These are phyloP conservation scores for Gorsachius goisagi DNA, from an alignment of 2,113 vertebrate species.

Conservation along the genomic window DNA sequence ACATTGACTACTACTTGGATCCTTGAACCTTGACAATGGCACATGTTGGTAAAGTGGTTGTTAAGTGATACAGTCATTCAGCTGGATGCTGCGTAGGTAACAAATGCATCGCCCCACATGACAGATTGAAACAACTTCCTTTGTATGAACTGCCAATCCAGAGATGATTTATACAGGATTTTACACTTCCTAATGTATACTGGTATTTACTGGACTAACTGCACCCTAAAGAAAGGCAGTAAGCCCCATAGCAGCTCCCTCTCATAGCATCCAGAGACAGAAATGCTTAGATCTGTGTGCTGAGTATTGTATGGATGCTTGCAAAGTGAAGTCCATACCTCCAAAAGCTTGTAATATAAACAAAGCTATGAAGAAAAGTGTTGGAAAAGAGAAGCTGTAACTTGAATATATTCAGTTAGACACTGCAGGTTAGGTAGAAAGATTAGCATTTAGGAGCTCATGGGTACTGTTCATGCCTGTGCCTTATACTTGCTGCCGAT, in stretches of 20 bases:
- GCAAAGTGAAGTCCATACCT: neutral
- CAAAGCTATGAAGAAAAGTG: fast-evolving
- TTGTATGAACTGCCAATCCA: neutral
- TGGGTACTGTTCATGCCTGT: neutral
- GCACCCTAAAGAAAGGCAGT: neutral
- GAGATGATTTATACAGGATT: neutral
- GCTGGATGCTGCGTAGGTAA: neutral
- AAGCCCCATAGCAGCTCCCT: neutral
- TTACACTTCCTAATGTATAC: neutral
- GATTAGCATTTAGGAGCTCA: neutral
- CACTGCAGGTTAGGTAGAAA: neutral
- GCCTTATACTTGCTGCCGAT: neutral
- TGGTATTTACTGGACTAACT: neutral
- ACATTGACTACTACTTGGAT: neutral
- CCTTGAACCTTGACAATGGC: neutral
- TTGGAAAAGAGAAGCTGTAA: neutral
- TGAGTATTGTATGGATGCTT: neutral
- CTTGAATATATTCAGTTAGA: neutral
- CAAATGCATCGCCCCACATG: neutral
- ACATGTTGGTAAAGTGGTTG: neutral
- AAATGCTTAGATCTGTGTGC: too few species aligned
- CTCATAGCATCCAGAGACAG: neutral
- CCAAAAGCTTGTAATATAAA: neutral
- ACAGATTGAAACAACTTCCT: neutral
- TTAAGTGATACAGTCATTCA: neutral